These are phyloP conservation scores for Drosophila lini DNA, from an alignment of 1,140 invertebrate species.

Conservation along the genomic window DNA sequence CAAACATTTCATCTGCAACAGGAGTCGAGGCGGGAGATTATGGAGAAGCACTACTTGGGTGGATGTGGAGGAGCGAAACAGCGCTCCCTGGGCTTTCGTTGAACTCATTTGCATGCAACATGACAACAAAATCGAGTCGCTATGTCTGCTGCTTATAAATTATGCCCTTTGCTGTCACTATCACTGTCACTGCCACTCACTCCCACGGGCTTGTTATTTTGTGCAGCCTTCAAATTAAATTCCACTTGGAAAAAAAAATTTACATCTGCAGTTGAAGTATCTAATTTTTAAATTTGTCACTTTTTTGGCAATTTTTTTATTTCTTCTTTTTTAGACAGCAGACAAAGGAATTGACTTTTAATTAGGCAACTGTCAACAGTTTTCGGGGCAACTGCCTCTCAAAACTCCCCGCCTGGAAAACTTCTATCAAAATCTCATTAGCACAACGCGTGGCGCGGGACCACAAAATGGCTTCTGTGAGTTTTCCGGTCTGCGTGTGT, in stretches of 20 bases:
- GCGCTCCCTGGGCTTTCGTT: slow-evolving; percentile 14
- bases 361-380: slow-evolving; percentile 70
- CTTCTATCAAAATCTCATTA: slow-evolving; percentile 75
- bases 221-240: slow-evolving; percentile 28
- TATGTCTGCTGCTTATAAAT: slow-evolving; percentile 59
- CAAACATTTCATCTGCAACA: slow-evolving; percentile 52
- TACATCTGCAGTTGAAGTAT: slow-evolving; percentile 27
- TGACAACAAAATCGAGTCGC: slow-evolving; percentile 51
- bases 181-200: slow-evolving; percentile 8
- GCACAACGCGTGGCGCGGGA: slow-evolving; percentile 38
- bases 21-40: slow-evolving; percentile 18
- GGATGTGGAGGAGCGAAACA: neutral
- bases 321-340: neutral
- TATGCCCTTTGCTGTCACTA: slow-evolving; percentile 53
- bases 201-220: neutral
- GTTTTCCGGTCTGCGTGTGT: slow-evolving; percentile 15
- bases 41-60: neutral
- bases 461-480: slow-evolving; percentile 51
- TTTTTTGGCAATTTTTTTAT: neutral
- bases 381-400: slow-evolving; percentile 33
- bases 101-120: slow-evolving; percentile 64
- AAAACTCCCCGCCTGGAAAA: slow-evolving; percentile 37
- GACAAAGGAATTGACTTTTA: slow-evolving; percentile 61
- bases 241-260: neutral
- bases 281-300: slow-evolving; percentile 29